Base-by-base conservation (phyloP, 2,797 vertebrate genomes). In the Etheostoma perlongum region DNA sequence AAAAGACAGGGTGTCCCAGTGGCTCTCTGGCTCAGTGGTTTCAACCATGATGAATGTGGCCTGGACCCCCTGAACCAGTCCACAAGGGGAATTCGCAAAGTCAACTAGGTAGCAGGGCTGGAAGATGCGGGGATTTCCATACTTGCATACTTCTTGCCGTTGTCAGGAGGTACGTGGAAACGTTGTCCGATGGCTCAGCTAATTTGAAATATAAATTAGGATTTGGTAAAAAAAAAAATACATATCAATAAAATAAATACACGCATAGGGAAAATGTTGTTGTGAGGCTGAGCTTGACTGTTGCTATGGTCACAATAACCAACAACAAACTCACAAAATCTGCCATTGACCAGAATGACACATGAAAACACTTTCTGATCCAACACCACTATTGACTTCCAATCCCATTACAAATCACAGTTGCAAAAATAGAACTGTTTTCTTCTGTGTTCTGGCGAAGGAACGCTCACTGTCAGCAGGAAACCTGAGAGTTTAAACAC, bases 1-100 rank as follows among this genome's bases (percentile, higher is more conserved):
- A 51, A 67, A 57, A 33, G 30, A 67, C 75, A 18, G 16, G 14
- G 14, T 0, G 2, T 78, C 76, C 47, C 67, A 36, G 25, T 33
- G 67, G 67, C 23, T 36, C 53, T 27, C 23, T 18, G 27, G 59
- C 23, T 36, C 59, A 40, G 30, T 18, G 36, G 59, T 47, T 74
- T 52, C 51, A 47, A 1, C 9, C 36, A 21, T 21, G 58, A 63
- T 63, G 23, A 62, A 79, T 44, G 44, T 33, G 51, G 53, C 15
- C 44, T 30, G 52, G 15, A 36, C 15, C 61, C 15, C 2, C 23
- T 51, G 14, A 57, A 63, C 46, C 59, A 19, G 2, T 23, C 7
- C 40, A 23, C 13, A 54, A 44, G 18, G 47, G 19, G 25, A 15
- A 60, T 69, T 61, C 49, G 7, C 48, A 57, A 68, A 49, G 30